Base-by-base conservation (phyloP, 2,888 invertebrate genomes). In the Hipparchia sbordonii region DNA sequence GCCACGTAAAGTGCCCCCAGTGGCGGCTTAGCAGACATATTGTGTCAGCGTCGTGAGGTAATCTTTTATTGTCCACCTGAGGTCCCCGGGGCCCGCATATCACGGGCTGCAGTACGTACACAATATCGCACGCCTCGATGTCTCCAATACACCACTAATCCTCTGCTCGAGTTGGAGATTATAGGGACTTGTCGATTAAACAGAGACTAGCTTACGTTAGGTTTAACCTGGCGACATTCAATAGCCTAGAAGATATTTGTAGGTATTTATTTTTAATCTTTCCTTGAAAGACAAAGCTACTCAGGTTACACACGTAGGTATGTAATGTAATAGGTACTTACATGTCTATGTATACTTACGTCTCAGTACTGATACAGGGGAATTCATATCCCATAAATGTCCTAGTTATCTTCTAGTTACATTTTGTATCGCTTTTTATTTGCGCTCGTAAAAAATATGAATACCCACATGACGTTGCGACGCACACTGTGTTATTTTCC, bases 51-150 rank as follows among this genome's bases (percentile, higher is more conserved):
- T 71, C 68, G 73, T 74, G 72, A 72, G 70, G 81, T 77, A 77
- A 80, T 83, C 74, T 78, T 80, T 84, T 81, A 80, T 78, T 80
- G 83, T 82, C 81, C 80, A 81, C 77, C 79, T 79, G 78, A 77
- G 71, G 71, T 62, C 61, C 69, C 66, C 39, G 57, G 23, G 39
- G 10, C 60, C 9, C 65, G 68, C 74, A 77, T 79, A 77, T 74
- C 74, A 59, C 39, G 13, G 69, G 45, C 59, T 60, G 48, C 23
- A 70, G 45, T 13, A 23, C 67, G 48, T 33, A 23, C 8, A n/a
- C 39, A 54, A 54, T 39, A 39, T 52, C 45, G 10, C 7, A 51
- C 54, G 48, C 12, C 10, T 33, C 52, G 39, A 62, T 45, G 60
- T 61, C 54, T 61, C 10, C 33, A 9, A 70, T 61, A 70, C 61